Evolutionary conservation across 2,888 invertebrate species (phyloP), one percentile per base, ranked within the genome.

Genomic region (Drosophila setosimentum): DNA sequence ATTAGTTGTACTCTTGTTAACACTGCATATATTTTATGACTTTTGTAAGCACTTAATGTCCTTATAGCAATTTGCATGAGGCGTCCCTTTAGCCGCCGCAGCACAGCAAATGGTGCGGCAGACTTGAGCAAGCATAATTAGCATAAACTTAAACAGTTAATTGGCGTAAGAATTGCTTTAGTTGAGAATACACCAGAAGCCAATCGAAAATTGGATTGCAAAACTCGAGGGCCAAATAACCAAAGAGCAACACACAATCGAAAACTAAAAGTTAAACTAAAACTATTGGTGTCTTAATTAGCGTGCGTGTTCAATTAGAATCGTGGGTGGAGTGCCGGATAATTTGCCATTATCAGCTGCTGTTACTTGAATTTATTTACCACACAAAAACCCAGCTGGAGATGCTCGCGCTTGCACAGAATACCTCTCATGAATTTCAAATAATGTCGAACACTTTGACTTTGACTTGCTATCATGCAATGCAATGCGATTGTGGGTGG

Each of bases 381-480:
- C 67, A 86, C 80, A 71, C 78, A 66, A 71, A 71, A 54, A 68
- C 65, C 51, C 59, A 48, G 53, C 42, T 27, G 33, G 29, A 40
- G 50, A 51, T 61, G 50, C 24, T 37, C 61, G 32, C 60, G 63
- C 58, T 48, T 55, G 74, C 51, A 73, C 65, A 65, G 83, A 78
- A 87, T 83, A 80, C 80, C 87, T 82, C 76, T 80, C 87, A 88
- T 88, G 86, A 88, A 89, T 88, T 88, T 87, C 87, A 89, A 87
- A 87, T 89, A 87, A 86, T 88, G 83, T 87, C 81, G 82, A 89
- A 88, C 89, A 88, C 89, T 89, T 89, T 89, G 89, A 83, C 89
- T 89, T 81, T 79, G 87, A 83, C 83, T 83, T 80, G 78, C 63
- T 69, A 76, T 79, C 73, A 62, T 83, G 78, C 82, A 84, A 79